A percentile compares a stretch with the other conserved stretches of the same genome.
Evolutionary conservation across 1,140 invertebrate species (phyloP).

Genomic region (Cyclina sinensis): DNA sequence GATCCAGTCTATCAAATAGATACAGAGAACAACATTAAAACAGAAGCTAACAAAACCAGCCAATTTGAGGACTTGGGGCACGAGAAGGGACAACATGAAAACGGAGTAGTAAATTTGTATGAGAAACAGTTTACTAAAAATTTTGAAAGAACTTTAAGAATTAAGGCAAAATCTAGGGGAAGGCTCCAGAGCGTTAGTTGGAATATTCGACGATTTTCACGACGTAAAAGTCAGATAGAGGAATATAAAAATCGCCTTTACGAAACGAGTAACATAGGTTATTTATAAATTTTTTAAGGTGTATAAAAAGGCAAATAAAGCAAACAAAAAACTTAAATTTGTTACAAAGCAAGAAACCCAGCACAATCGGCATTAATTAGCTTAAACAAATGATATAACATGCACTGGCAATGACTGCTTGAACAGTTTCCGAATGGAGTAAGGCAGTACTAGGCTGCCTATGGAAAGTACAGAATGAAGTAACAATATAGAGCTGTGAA

Average conservation of each 20-base stretch:
- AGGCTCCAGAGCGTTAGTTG: not conserved
- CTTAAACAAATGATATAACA: too few species aligned
- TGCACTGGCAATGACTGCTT: too few species aligned
- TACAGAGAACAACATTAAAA: not conserved
- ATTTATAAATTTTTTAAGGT: too few species aligned
- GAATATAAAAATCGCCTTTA: not conserved
- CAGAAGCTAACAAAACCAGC: not conserved
- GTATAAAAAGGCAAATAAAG: too few species aligned
- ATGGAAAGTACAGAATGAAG: too few species aligned
- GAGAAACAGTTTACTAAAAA: constrained; percentile 11
- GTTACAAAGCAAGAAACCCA: too few species aligned
- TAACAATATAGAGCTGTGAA: too few species aligned
- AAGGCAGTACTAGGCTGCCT: too few species aligned
- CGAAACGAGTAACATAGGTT: not conserved
- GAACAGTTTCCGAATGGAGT: too few species aligned
- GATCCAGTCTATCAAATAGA: not conserved
- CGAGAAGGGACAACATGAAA: not conserved
- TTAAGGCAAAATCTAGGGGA: not conserved
- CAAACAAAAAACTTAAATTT: too few species aligned
- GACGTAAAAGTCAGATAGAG: not conserved
- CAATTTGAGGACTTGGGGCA: not conserved
- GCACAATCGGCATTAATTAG: too few species aligned
- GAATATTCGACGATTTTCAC: not conserved
- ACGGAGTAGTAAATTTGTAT: not conserved
- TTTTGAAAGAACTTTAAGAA: constrained; percentile 10